Conservation (phyloP, 2,888 invertebrate genomes). For the Sarcophaga rosellei region DNA sequence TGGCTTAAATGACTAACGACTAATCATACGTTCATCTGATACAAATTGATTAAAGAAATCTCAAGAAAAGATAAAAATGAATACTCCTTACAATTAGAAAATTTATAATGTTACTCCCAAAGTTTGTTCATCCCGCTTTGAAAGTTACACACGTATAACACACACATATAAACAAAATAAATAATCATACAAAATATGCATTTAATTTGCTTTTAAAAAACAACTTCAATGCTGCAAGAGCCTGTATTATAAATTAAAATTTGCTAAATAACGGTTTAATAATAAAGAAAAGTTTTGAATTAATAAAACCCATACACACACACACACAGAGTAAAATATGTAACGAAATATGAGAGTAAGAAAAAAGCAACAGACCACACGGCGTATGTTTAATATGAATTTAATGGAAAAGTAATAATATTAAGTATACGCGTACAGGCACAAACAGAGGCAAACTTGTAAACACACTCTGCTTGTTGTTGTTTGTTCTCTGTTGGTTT, state of each 20-base stretch:
- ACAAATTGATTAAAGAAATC: too few relatives aligned
- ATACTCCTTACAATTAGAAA: too few relatives aligned
- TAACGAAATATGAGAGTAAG: background rate
- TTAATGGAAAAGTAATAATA: slow-evolving; percentile 17
- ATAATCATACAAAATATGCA: too few relatives aligned
- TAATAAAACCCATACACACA: background rate
- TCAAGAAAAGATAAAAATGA: too few relatives aligned
- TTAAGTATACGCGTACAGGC: slow-evolving; percentile 27
- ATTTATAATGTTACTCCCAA: too few relatives aligned
- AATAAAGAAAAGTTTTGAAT: background rate
- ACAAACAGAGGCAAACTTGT: background rate
- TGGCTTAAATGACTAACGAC: too few relatives aligned
- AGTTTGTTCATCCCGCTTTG: too few relatives aligned
- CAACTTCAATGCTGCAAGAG: too few relatives aligned
- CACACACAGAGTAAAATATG: background rate
- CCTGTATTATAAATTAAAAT: background rate
- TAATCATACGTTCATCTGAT: too few relatives aligned
- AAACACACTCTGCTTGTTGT: background rate
- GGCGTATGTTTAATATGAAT: slow-evolving; percentile 56
- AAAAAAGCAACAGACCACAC: slow-evolving; percentile 13
- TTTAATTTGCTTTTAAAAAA: too few relatives aligned
- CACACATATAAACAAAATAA: too few relatives aligned
- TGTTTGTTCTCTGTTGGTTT: background rate
- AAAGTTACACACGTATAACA: too few relatives aligned
- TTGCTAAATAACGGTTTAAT: background rate